These are phyloP conservation scores for Piprites chloris DNA, from an alignment of 2,113 vertebrate genomes.

Conservation along the genomic window DNA sequence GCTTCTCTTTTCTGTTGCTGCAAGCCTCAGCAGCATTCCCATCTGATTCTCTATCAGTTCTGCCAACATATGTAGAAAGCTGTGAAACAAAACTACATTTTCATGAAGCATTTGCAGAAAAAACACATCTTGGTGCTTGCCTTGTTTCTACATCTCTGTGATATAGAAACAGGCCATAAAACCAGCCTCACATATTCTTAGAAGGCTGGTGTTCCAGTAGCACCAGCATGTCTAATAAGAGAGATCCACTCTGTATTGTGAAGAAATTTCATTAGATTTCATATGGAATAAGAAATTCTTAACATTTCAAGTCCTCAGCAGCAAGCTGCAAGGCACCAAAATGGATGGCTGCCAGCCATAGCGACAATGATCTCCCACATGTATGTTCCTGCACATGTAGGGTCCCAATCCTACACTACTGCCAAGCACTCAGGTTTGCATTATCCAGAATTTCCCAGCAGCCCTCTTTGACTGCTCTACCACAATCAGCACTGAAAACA, in stretches of 20 bases:
- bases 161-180: background rate
- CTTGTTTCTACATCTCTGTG: background rate
- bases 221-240: fast-evolving
- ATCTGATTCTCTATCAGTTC: background rate
- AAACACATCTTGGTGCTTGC: background rate
- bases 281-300: background rate
- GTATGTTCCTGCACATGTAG: background rate
- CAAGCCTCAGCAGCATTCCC: background rate
- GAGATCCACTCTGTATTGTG: background rate
- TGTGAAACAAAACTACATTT: background rate
- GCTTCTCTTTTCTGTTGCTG: background rate
- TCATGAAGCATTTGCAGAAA: background rate
- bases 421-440: background rate
- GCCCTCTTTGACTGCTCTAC: background rate
- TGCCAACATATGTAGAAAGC: background rate
- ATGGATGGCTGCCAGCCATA: background rate
- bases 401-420: background rate
- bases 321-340: background rate
- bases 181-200: background rate
- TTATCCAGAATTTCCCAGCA: background rate
- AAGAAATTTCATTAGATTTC: background rate
- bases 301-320: background rate
- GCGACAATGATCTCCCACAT: background rate
- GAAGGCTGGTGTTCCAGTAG: background rate
- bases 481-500: background rate